A percentile compares a stretch with the other conserved stretches of the same genome.
These are phyloP conservation scores for Tokudaia tokunoshimensis DNA, from an alignment of 2,797 vertebrate genomes.

Conservation along the genomic window DNA sequence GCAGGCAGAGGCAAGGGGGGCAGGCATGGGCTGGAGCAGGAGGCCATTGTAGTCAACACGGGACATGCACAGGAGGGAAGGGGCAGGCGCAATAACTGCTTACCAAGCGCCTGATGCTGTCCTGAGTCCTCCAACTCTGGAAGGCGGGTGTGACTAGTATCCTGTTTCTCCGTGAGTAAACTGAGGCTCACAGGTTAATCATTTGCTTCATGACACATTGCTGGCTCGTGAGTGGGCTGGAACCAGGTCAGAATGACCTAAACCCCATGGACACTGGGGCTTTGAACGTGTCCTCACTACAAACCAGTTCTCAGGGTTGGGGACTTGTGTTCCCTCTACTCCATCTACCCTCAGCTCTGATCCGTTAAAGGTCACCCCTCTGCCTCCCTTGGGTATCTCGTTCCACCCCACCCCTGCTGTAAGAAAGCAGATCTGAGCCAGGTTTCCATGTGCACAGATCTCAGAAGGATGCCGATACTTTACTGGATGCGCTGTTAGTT, in stretches of 20 bases:
- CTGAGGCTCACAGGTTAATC: not conserved
- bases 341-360: not conserved
- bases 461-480: not conserved
- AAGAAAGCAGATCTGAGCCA: not conserved
- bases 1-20: not conserved
- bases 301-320: not conserved
- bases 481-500: not conserved
- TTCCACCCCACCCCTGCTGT: not conserved
- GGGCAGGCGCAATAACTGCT: rapidly evolving
- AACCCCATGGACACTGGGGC: not conserved
- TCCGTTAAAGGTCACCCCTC: not conserved
- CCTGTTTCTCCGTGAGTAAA: not conserved
- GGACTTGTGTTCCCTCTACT: too few species aligned
- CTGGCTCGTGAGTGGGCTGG: not conserved
- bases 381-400: not conserved
- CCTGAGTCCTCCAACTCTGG: not conserved
- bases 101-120: rapidly evolving
- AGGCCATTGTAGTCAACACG: too few species aligned
- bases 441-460: not conserved
- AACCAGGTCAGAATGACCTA: not conserved
- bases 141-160: not conserved
- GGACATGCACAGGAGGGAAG: not conserved
- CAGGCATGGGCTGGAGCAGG: not conserved
- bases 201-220: not conserved
- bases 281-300: not conserved